Base-by-base conservation (phyloP, 2,797 vertebrate genomes). In the Periophthalmus magnuspinnatus region DNA sequence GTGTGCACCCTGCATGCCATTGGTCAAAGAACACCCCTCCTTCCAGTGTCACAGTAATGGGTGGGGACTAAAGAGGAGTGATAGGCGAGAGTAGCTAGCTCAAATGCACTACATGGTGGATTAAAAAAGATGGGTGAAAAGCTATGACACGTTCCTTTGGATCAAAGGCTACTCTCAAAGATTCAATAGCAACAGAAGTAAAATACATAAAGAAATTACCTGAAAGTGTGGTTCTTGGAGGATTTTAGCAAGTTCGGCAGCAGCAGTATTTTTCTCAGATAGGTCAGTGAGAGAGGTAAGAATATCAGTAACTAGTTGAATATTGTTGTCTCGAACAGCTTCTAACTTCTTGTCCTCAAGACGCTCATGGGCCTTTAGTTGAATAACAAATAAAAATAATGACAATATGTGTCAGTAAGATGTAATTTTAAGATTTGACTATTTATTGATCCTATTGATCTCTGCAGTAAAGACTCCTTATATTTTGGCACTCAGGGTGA, bases 171-270 rank as follows among this genome's bases (percentile, higher is more conserved):
- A 3, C 7, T 32, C 6, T 8, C 33, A 59, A 61, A 33, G 7
- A 32, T 33, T 19, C 14, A 47, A 50, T 6, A 19, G 45, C 19
- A 38, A 59, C 5, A 56, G 21, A 5, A 3, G 13, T 24, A 62
- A 65, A 28, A 50, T 16, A 16, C 2, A 56, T 1, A 36, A 59
- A 38, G 24, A 14, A 17, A 33, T 77, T 87, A 99, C 98, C 97
- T 96, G 94, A 86, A 99, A 99, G 85, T 99, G 97, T 64, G 98
- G 98, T 70, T 97, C 96, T 85, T 95, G 95, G 16, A 99, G 95
- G 83, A 99, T 98, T 71, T 89, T 93, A 86, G 93, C 90, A 21
- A 99, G 92, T 77, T 99, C 98, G 14, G 94, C 92, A 48, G 94
- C 92, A n/a, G 91, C 92, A 83, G 93, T 91, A 87, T 97, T 94